Conservation (phyloP, 2,113 vertebrate genomes). For the Hyaena hyaena region DNA sequence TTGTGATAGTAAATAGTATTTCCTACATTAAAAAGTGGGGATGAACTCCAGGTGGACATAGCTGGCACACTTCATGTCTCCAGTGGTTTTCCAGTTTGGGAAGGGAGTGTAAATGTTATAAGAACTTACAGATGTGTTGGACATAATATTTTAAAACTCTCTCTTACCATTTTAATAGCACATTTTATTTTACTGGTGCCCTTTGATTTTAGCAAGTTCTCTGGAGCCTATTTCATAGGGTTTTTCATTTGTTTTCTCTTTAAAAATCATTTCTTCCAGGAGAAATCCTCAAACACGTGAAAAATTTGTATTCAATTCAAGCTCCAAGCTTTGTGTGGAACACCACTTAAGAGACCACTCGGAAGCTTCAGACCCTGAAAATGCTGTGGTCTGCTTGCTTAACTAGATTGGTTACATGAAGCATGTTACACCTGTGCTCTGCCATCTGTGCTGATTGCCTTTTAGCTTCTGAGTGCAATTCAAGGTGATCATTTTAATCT, state of each 20-base stretch:
- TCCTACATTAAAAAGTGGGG: slow-evolving; percentile 56
- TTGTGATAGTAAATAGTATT: slow-evolving; percentile 81
- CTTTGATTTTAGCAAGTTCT: slow-evolving; percentile 59
- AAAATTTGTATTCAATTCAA: slow-evolving; percentile 80
- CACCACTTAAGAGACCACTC: slow-evolving; percentile 79
- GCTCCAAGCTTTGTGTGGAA: slow-evolving; percentile 57
- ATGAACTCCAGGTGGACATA: background rate
- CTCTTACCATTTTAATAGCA: background rate
- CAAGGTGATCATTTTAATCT: slow-evolving; percentile 82
- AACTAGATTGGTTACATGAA: slow-evolving; percentile 69
- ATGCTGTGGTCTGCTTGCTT: slow-evolving; percentile 57
- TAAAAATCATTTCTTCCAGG: slow-evolving; percentile 73
- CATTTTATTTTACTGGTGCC: slow-evolving; percentile 15
- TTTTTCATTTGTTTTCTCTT: slow-evolving; percentile 75
- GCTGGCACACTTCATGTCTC: slow-evolving; percentile 6
- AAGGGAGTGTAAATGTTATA: background rate
- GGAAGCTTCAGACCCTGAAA: slow-evolving; percentile 51
- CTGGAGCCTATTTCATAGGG: slow-evolving; percentile 18
- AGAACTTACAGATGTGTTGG: slow-evolving; percentile 5
- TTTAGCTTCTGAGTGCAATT: slow-evolving; percentile 80
- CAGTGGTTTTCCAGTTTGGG: slow-evolving; percentile 35
- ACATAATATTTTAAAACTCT: background rate
- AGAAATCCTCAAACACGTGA: slow-evolving; percentile 70
- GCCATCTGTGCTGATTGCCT: slow-evolving; percentile 71
- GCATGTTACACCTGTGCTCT: slow-evolving; percentile 72